A percentile compares a stretch with the other conserved stretches of the same genome.
phyloP scores from a whole-genome alignment of 2,888 invertebrate species.

The Noctua janthina region DNA sequence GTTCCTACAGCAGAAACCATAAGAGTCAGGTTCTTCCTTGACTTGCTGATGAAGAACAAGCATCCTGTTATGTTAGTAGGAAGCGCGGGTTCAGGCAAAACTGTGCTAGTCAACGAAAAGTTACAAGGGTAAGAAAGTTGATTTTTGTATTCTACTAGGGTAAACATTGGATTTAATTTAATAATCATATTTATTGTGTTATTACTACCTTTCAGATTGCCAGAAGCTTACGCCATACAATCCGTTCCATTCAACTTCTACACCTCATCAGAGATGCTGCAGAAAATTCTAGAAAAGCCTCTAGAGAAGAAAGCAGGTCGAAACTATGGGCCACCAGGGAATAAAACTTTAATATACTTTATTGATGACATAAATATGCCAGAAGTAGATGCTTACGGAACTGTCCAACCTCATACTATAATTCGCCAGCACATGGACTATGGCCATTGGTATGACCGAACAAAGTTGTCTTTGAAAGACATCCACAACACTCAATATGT shows the following conservation, averaged over 20 bases:
- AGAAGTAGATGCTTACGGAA: constrained; percentile 96
- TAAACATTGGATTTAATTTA: too few relatives aligned
- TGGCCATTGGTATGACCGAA: constrained; percentile 97
- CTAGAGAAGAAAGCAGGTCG: constrained; percentile 98
- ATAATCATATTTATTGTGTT: too few relatives aligned
- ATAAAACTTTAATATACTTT: constrained; percentile 97
- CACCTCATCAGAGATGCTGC: constrained; percentile 98
- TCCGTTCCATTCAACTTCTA: constrained; percentile 99
- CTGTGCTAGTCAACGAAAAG: constrained; percentile 94
- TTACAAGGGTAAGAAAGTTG: constrained; percentile 85
- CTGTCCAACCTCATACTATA: constrained; percentile 98
- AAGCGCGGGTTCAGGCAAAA: constrained; percentile 98
- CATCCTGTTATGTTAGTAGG: constrained; percentile 99
- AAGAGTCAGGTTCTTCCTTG: constrained; percentile 96
- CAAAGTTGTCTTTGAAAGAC: constrained; percentile 96
- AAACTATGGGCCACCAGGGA: constrained; percentile 98
- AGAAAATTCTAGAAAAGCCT: constrained; percentile 97
- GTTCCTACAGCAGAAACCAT: constrained; percentile 98
- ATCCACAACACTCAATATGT: constrained; percentile 99
- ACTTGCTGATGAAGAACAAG: constrained; percentile 96
- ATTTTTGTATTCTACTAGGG: too few relatives aligned
- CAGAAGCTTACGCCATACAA: constrained; percentile 96
- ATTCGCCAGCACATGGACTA: constrained; percentile 99
- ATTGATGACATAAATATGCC: constrained; percentile 99
- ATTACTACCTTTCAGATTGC: constrained; percentile 85